These are phyloP conservation scores for Drosophila kepulauana DNA, from an alignment of 1,140 invertebrate genomes.

Conservation along the genomic window DNA sequence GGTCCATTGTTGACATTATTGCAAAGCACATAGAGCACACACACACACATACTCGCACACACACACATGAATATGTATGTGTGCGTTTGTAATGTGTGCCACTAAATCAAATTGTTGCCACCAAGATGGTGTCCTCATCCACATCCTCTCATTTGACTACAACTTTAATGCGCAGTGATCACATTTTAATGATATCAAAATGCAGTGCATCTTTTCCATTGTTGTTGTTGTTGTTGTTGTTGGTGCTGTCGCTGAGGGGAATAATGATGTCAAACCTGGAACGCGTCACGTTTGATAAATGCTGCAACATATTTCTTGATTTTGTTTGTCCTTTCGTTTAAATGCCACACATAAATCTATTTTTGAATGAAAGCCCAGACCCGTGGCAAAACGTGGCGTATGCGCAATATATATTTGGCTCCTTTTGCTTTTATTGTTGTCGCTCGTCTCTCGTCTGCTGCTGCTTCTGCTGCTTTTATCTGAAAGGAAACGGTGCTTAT, in stretches of 20 bases:
- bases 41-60: slow-evolving; percentile 12
- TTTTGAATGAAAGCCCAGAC: slow-evolving; percentile 75
- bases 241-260: slow-evolving; percentile 30
- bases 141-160: slow-evolving; percentile 65
- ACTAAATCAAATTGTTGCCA: slow-evolving; percentile 70
- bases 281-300: slow-evolving; percentile 80
- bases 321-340: slow-evolving; percentile 67
- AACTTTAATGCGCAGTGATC: slow-evolving; percentile 79
- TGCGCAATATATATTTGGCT: slow-evolving; percentile 67
- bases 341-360: slow-evolving; percentile 84
- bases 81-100: slow-evolving; percentile 43
- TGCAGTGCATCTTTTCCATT: slow-evolving; percentile 56
- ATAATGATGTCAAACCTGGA: slow-evolving; percentile 75
- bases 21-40: slow-evolving; percentile 45
- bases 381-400: slow-evolving; percentile 58
- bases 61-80: slow-evolving; percentile 13
- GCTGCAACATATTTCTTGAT: slow-evolving; percentile 77
- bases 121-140: slow-evolving; percentile 41
- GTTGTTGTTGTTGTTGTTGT: slow-evolving; percentile 6
- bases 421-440: slow-evolving; percentile 39
- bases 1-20: slow-evolving; percentile 79
- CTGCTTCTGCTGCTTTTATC: slow-evolving; percentile 55
- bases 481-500: slow-evolving; percentile 75
- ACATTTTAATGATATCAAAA: slow-evolving; percentile 84
- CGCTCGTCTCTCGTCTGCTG: slow-evolving; percentile 31